A percentile compares a stretch with the other conserved stretches of the same genome.
phyloP scores from a whole-genome alignment of 1,140 invertebrate genomes.

The Rhizoglyphus robini region DNA sequence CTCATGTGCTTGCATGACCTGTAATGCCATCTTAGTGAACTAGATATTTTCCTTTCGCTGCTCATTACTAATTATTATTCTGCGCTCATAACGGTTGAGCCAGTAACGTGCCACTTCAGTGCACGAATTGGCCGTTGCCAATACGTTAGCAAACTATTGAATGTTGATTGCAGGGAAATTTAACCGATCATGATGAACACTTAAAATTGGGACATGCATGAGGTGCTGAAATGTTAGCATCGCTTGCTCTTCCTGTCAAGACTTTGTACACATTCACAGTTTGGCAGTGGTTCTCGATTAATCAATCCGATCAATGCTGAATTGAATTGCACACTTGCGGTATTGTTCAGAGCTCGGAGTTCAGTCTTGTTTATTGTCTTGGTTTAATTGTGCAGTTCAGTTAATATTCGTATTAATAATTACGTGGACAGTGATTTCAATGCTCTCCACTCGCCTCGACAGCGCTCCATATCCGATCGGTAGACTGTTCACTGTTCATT shows the following conservation, averaged over 20 bases:
- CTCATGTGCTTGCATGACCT: too few relatives aligned
- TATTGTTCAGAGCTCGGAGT: background rate
- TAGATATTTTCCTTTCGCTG: background rate
- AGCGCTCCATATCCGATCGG: too few relatives aligned
- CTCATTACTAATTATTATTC: slow-evolving; percentile 6
- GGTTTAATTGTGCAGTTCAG: background rate
- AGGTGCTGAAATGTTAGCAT: too few relatives aligned
- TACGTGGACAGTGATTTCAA: background rate
- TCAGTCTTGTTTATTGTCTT: too few relatives aligned
- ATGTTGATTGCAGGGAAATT: background rate
- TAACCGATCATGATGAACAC: background rate
- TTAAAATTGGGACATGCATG: background rate
- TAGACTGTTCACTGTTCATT: too few relatives aligned
- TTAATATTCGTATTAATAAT: background rate
- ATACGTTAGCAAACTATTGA: slow-evolving; percentile 7
- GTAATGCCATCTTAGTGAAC: too few relatives aligned
- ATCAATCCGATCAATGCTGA: too few relatives aligned
- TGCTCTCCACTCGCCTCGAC: background rate
- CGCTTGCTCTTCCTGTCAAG: too few relatives aligned
- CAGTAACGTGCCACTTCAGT: background rate
- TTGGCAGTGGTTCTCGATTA: too few relatives aligned
- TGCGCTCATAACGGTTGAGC: background rate
- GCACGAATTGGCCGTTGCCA: background rate
- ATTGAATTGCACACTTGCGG: too few relatives aligned
- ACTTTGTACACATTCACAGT: too few relatives aligned